These are phyloP conservation scores for Tachypleus tridentatus DNA, from an alignment of 1,140 invertebrate genomes.

Conservation along the genomic window DNA sequence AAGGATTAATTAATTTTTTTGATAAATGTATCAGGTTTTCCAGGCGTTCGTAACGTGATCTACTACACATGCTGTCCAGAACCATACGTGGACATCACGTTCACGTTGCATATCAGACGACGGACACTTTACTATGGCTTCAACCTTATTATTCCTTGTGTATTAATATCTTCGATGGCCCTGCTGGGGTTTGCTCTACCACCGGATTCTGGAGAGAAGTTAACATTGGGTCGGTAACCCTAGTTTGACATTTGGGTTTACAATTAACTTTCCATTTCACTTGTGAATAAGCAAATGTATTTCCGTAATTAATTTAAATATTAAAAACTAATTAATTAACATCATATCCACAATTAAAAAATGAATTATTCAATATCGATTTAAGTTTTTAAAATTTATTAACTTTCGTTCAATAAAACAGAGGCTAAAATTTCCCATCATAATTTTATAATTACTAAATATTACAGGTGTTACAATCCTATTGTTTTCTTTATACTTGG, in stretches of 20 bases:
- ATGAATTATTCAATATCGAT: too few relatives aligned
- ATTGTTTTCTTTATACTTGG: conserved; percentile 51
- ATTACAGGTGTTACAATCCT: conserved; percentile 84
- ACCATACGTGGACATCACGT: conserved; percentile 94
- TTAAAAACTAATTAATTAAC: too few relatives aligned
- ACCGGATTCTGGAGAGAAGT: conserved; percentile 96
- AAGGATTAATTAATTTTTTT: too few relatives aligned
- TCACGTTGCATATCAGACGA: conserved; percentile 91
- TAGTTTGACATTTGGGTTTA: too few relatives aligned
- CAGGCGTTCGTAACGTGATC: conserved; percentile 80
- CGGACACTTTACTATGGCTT: conserved; percentile 98
- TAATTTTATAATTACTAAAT: too few relatives aligned
- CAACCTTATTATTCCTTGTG: conserved; percentile 98
- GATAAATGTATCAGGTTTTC: conserved; percentile 57
- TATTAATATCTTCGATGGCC: conserved; percentile 96
- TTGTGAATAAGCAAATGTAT: too few relatives aligned
- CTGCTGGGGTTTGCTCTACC: conserved; percentile 94
- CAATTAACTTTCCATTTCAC: too few relatives aligned
- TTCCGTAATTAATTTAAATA: too few relatives aligned
- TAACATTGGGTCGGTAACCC: conserved; percentile 77
- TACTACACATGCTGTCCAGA: conserved; percentile 89
- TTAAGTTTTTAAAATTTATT: too few relatives aligned
- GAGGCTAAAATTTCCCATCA: too few relatives aligned
- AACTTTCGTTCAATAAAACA: too few relatives aligned
- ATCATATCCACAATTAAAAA: too few relatives aligned